Conservation (phyloP, 2,797 vertebrate genomes). For the Squalus acanthias region DNA sequence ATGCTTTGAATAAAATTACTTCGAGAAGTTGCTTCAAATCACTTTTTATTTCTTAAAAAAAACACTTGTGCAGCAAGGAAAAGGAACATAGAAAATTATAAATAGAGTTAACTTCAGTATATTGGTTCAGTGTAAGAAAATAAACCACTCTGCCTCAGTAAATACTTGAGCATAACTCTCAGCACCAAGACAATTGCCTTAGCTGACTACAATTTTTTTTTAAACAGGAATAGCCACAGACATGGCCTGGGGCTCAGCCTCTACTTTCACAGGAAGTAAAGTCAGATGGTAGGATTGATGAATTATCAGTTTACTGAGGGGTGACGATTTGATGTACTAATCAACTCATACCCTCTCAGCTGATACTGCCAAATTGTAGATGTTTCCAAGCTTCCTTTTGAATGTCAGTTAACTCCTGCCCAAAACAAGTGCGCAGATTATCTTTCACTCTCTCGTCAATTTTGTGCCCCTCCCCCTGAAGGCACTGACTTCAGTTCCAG, state of each 20-base stretch:
- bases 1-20: slow-evolving; percentile 35
- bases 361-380: not conserved
- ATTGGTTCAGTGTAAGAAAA: slow-evolving; percentile 38
- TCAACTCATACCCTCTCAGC: not conserved
- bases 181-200: slow-evolving; percentile 11
- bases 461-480: not conserved
- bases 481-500: not conserved
- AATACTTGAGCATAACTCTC: slow-evolving; percentile 20
- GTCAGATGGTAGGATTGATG: not conserved
- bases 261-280: not conserved
- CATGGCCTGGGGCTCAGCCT: not conserved
- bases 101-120: slow-evolving; percentile 37
- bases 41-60: slow-evolving; percentile 32
- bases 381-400: not conserved
- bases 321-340: not conserved
- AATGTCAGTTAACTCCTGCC: not conserved
- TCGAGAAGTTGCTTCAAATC: slow-evolving; percentile 22
- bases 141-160: slow-evolving; percentile 34
- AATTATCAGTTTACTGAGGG: not conserved
- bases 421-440: not conserved
- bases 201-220: not conserved
- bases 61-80: slow-evolving; percentile 37
- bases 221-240: not conserved
- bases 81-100: slow-evolving; percentile 38
- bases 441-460: not conserved